phyloP scores from a whole-genome alignment of 2,113 vertebrate genomes.

The Gymnarchus niloticus region DNA sequence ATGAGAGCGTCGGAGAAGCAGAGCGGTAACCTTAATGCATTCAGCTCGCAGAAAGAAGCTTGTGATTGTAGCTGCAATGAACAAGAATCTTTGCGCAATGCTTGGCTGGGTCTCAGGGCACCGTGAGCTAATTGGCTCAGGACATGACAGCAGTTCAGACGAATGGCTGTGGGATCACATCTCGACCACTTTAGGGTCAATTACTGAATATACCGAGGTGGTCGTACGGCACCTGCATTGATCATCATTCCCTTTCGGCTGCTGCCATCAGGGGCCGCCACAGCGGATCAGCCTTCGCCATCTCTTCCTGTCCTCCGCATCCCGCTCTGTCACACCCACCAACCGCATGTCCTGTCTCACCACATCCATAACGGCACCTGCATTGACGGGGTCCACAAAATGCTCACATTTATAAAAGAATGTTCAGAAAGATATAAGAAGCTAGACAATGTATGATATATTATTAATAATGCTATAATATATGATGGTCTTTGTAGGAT shows the following conservation, averaged over 20 bases:
- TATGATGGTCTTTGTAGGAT: not conserved
- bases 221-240: not conserved
- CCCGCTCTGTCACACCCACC: too few relatives aligned
- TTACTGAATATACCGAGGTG: not conserved
- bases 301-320: too few relatives aligned
- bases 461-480: not conserved
- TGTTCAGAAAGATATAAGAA: not conserved
- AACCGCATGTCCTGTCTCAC: too few relatives aligned
- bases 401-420: too few relatives aligned
- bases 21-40: not conserved
- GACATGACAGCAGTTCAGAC: not conserved
- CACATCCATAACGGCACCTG: too few relatives aligned
- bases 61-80: not conserved
- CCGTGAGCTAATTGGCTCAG: not conserved
- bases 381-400: too few relatives aligned
- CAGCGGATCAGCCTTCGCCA: too few relatives aligned
- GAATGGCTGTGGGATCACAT: not conserved
- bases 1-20: not conserved
- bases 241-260: too few relatives aligned
- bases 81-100: not conserved
- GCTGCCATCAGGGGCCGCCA: too few relatives aligned
- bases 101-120: not conserved
- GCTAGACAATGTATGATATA: not conserved
- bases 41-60: not conserved
- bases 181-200: not conserved